Conservation (phyloP, 2,888 invertebrate genomes). For the Parasteatoda lunata region DNA sequence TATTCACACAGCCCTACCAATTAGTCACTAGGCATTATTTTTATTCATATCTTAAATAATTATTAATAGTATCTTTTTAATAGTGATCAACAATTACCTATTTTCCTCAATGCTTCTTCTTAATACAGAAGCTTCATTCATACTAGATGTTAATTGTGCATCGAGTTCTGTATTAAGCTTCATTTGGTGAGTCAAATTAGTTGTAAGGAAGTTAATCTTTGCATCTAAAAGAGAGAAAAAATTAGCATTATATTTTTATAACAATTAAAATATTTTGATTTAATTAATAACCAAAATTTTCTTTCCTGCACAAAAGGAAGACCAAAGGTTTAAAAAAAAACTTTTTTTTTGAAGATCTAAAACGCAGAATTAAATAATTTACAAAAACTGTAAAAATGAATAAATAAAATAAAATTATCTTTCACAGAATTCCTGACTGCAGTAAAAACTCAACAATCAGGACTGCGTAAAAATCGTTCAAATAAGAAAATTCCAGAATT, state of each 20-base stretch:
- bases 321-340: neutral
- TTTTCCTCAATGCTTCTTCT: conserved; percentile 29
- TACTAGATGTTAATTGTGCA: conserved; percentile 14
- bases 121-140: conserved; percentile 23
- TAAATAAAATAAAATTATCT: neutral
- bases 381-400: neutral
- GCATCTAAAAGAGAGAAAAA: conserved; percentile 23
- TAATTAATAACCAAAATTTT: neutral
- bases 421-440: neutral
- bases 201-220: conserved; percentile 22
- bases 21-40: neutral
- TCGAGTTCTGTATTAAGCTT: conserved; percentile 31
- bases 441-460: too few species aligned
- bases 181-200: conserved; percentile 30
- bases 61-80: neutral
- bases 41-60: neutral
- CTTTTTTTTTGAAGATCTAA: neutral
- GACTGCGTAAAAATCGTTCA: too few species aligned
- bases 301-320: neutral
- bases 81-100: conserved; percentile 1
- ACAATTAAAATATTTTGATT: neutral
- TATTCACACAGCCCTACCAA: neutral
- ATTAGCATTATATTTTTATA: neutral
- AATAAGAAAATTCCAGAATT: too few species aligned
- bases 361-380: neutral